These are phyloP conservation scores for Kradibia gibbosae DNA, from an alignment of 1,140 invertebrate species.

Conservation along the genomic window DNA sequence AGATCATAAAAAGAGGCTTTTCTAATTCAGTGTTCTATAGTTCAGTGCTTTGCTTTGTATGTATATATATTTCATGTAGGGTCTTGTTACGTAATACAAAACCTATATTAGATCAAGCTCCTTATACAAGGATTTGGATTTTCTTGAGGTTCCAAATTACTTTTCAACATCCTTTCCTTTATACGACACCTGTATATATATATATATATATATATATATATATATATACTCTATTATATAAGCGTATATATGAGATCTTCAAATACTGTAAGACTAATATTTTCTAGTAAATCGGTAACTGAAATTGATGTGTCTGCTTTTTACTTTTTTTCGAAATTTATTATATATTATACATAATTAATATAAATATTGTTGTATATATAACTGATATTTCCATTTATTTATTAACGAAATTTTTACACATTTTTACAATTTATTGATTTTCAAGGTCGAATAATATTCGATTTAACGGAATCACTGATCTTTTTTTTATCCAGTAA, in stretches of 20 bases:
- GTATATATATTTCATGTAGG: background rate
- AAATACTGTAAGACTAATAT: background rate
- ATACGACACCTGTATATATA: background rate
- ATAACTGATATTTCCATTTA: no score
- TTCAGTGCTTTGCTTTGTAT: background rate
- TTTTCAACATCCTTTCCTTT: conserved; percentile 2
- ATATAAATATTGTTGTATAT: no score
- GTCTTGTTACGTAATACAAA: background rate
- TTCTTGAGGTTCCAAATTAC: conserved; percentile 5
- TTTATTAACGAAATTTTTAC: no score
- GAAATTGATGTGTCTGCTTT: background rate
- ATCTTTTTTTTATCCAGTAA: no score
- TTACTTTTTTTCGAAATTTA: background rate
- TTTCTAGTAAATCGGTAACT: background rate
- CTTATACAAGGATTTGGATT: background rate
- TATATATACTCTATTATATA: no score
- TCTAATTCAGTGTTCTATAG: background rate
- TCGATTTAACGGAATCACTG: no score
- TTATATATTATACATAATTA: no score
- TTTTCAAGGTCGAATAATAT: no score
- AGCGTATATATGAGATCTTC: background rate
- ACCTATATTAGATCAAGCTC: background rate
- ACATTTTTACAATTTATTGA: no score
- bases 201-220: background rate
- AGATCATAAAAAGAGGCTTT: background rate